Conservation (phyloP, 2,113 vertebrate genomes). For the Arvicanthis niloticus region DNA sequence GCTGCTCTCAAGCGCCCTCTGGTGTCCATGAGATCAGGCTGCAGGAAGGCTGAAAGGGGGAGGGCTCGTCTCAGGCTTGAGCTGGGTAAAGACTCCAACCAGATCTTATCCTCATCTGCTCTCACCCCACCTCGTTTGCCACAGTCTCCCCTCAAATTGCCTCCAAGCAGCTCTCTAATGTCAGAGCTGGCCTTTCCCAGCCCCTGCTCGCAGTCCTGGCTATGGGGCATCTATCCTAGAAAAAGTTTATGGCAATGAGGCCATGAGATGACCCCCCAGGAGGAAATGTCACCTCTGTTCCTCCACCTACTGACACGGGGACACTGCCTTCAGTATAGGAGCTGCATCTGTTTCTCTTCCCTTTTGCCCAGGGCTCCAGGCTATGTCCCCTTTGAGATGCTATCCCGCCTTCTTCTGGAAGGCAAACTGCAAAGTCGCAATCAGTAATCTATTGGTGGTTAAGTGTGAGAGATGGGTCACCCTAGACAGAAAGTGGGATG, state of each 20-base stretch:
- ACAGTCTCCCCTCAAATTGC: not conserved
- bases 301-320: too few species aligned
- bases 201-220: not conserved
- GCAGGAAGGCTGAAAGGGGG: not conserved
- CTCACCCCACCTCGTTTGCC: not conserved
- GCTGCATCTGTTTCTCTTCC: not conserved
- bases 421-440: not conserved
- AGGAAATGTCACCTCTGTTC: not conserved
- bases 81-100: not conserved
- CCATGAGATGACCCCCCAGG: too few species aligned
- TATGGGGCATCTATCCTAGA: not conserved
- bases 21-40: not conserved
- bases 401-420: not conserved
- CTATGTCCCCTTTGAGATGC: not conserved
- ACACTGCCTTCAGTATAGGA: not conserved
- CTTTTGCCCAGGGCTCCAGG: not conserved
- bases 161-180: not conserved
- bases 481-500: not conserved
- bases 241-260: not conserved
- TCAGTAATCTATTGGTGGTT: not conserved
- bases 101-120: not conserved
- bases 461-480: not conserved
- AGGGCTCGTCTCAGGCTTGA: not conserved
- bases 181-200: not conserved
- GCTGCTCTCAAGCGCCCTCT: not conserved